These are phyloP conservation scores for Cataglyphis hispanica DNA, from an alignment of 1,140 invertebrate species.

Conservation along the genomic window DNA sequence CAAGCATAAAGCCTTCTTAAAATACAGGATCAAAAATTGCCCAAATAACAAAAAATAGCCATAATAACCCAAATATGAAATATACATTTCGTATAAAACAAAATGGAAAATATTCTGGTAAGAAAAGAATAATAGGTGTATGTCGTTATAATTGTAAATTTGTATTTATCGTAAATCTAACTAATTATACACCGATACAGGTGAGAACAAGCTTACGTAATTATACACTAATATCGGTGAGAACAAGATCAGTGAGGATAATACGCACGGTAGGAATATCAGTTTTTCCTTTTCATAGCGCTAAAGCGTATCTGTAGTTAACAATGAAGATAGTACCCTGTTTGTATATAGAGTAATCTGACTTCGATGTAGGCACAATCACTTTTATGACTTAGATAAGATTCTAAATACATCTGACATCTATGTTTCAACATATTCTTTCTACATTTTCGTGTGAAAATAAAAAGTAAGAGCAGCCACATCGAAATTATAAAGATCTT, in stretches of 20 bases:
- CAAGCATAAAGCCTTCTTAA: too few species aligned
- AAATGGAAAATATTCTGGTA: background rate
- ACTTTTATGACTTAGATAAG: background rate
- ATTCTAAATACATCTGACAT: background rate
- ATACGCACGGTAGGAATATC: background rate
- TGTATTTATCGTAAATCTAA: conserved; percentile 7
- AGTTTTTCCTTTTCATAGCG: background rate
- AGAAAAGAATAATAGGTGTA: background rate
- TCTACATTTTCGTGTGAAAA: background rate
- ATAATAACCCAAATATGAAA: background rate
- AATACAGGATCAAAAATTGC: too few species aligned
- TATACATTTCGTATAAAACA: background rate
- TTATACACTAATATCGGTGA: background rate
- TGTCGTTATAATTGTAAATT: conserved; percentile 16
- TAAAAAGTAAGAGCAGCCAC: background rate
- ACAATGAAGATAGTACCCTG: conserved; percentile 6
- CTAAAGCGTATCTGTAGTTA: background rate
- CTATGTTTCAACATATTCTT: background rate
- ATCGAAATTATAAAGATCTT: background rate
- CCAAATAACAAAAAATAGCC: background rate
- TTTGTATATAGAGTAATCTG: background rate
- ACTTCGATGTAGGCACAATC: conserved; percentile 7
- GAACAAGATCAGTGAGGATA: background rate
- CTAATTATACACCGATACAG: background rate
- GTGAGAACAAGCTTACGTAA: background rate